Evolutionary conservation across 2,888 invertebrate genomes (phyloP), one percentile per base, ranked within the genome.

Genomic region (Troglohyphantes excavatus): DNA sequence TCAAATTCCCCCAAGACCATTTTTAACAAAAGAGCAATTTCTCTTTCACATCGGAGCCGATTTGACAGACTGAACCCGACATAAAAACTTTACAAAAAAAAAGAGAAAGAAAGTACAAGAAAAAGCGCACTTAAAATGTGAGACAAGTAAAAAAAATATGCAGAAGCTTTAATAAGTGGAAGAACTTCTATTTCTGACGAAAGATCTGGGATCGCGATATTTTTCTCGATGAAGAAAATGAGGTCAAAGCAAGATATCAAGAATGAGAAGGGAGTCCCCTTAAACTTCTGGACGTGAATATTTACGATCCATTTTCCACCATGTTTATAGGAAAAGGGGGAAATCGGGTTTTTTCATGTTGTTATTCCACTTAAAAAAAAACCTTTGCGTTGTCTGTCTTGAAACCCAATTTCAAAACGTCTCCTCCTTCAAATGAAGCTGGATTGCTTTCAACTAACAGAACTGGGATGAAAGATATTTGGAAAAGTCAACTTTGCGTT

Each of bases 291-390:
- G 53, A 75, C 75, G 84, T 84, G 84, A 65, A 84, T 84, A 84
- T 84, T 84, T 84, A 84, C 73, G 84, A 84, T 84, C 84, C 75
- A 84, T 84, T 84, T 84, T 67, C 70, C 75, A 67, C 65, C 84
- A 75, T 84, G 75, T 84, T 84, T 84, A 75, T 84, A 61, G 75
- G 53, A 23, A 67, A 78, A 65, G 43, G 9, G 39, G 43, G 9
- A 23, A 65, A 63, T 78, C 17, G 17, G 46, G 46, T 13, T 33
- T 65, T 78, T 43, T 39, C 33, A 61, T 59, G 61, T 61, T 78
- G 78, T 65, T 78, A 43, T 78, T 63, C 39, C 5, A 21, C 63
- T 65, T 75, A 19, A n/a, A 26, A 23, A n/a, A 65, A 78, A 65
- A 26, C 17, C 17, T 21, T 26, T 65, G 2, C 11, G 9, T 29